Evolutionary conservation across 2,797 vertebrate genomes (phyloP), one percentile per base, ranked within the genome.

Genomic region (Octomys mimax): DNA sequence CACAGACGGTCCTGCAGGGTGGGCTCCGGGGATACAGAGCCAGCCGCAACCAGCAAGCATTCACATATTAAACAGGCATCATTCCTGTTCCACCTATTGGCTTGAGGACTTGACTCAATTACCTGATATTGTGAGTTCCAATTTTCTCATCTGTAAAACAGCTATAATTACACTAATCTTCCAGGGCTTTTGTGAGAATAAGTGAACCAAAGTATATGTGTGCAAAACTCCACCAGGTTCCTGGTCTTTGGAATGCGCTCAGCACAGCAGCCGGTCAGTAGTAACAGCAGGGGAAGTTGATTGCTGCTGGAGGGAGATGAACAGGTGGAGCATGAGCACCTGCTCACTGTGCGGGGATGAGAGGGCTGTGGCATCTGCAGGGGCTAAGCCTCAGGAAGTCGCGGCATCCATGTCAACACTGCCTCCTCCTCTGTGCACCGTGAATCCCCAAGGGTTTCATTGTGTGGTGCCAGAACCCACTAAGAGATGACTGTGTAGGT

Each of bases 121-220:
- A 46, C 42, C n/a, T 66, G 49, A 6, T 81, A 39, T 59, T n/a
- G 57, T 71, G 84, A 95, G 73, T 49, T 59, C 61, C 42, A 70
- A 54, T 96, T 95, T 95, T 91, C 90, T 95, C 92, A 83, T 83
- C 62, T 62, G 49, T 95, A 68, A 82, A 95, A 57, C 2, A 82
- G 14, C 9, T 49, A 52, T 83, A 82, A 95, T 94, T 79, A 84
- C 4, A 77, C 86, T 49, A 49, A 86, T 87, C 75, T 86, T 73
- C 26, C 28, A 61, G 79, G 75, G 80, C 75, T 93, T 73, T 93
- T 64, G 61, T 84, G 78, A 94, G 78, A 57, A 80, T 81, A 64
- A 80, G 24, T 19, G 59, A 84, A 54, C 91, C 91, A 70, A 80
- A 36, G 66, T 66, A 13, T 46, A 21, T 31, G 68, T 4, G 0